Conservation (phyloP, 2,797 vertebrate genomes). For the Buceros bicornis region DNA sequence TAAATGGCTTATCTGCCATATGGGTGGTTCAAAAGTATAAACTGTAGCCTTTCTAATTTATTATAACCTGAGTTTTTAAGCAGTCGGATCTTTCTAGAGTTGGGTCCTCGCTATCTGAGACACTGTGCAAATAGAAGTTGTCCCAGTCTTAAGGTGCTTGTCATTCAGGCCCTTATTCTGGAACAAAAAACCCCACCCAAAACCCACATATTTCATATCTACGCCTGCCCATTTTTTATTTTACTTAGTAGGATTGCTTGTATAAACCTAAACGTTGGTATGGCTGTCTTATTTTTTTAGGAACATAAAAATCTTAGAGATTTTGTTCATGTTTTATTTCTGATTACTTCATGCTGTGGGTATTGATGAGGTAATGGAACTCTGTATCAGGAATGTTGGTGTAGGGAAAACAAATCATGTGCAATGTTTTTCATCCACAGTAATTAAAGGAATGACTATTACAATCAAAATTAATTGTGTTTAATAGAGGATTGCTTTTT, state of each 20-base stretch:
- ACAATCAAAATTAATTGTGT: not conserved
- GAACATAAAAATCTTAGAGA: not conserved
- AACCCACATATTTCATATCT: not conserved
- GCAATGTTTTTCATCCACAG: not conserved
- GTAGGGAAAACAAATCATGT: not conserved
- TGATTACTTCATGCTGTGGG: not conserved
- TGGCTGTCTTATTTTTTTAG: conserved; percentile 22
- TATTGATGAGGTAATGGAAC: conserved; percentile 43
- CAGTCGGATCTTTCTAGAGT: not conserved
- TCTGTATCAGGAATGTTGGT: not conserved
- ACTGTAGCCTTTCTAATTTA: not conserved
- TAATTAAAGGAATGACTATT: conserved; percentile 29
- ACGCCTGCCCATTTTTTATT: not conserved
- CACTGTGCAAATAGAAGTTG: not conserved
- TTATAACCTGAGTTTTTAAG: not conserved
- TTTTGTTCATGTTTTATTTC: conserved; percentile 11
- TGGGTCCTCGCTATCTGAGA: not conserved
- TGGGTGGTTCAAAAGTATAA: not conserved
- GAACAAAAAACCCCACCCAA: not conserved
- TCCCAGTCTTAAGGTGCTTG: not conserved
- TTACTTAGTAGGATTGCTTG: not conserved
- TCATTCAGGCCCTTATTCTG: not conserved
- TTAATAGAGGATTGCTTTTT: not conserved
- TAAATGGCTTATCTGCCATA: not conserved
- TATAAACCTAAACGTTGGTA: not conserved